Percentiles rank a stretch among this genome's conserved stretches.
Evolutionary conservation across 2,888 invertebrate species (phyloP).

Genomic region (Dastarcus helophoroides): DNA sequence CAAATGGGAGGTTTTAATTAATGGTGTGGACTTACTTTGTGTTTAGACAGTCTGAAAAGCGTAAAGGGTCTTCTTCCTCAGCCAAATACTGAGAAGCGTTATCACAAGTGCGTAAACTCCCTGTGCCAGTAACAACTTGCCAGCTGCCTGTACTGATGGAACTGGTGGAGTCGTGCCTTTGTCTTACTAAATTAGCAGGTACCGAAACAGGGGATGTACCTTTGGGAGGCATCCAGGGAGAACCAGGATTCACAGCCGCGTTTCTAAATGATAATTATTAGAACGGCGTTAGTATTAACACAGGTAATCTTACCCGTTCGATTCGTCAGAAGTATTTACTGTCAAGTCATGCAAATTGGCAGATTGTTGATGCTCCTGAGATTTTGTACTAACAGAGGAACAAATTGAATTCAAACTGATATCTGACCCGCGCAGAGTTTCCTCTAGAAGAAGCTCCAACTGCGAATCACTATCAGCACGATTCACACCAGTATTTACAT

Average conservation of each 20-base stretch:
- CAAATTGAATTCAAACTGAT: slow-evolving; percentile 48
- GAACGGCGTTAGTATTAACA: slow-evolving; percentile 8
- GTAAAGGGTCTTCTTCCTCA: slow-evolving; percentile 6
- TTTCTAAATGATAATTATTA: no score
- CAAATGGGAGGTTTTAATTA: no score
- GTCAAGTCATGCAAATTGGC: background rate
- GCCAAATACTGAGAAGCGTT: slow-evolving; percentile 26
- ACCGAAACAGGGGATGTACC: slow-evolving; percentile 55
- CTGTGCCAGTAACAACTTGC: slow-evolving; percentile 58
- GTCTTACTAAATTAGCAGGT: slow-evolving; percentile 42
- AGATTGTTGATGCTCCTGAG: slow-evolving; percentile 34
- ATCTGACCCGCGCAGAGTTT: slow-evolving; percentile 42
- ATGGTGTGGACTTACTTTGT: no score
- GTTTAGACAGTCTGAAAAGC: no score
- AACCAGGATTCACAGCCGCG: background rate
- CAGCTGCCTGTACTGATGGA: slow-evolving; percentile 50
- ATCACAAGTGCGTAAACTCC: slow-evolving; percentile 47
- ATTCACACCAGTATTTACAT: slow-evolving; percentile 22
- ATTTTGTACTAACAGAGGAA: slow-evolving; percentile 44
- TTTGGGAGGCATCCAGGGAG: slow-evolving; percentile 10
- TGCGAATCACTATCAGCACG: slow-evolving; percentile 43
- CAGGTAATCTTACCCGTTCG: slow-evolving; percentile 23
- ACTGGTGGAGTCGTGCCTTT: slow-evolving; percentile 46
- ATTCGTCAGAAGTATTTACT: slow-evolving; percentile 20
- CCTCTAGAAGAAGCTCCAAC: slow-evolving; percentile 41